Evolutionary conservation across 2,888 invertebrate genomes (phyloP).

Genomic region (Omphaloscelis lunosa): DNA sequence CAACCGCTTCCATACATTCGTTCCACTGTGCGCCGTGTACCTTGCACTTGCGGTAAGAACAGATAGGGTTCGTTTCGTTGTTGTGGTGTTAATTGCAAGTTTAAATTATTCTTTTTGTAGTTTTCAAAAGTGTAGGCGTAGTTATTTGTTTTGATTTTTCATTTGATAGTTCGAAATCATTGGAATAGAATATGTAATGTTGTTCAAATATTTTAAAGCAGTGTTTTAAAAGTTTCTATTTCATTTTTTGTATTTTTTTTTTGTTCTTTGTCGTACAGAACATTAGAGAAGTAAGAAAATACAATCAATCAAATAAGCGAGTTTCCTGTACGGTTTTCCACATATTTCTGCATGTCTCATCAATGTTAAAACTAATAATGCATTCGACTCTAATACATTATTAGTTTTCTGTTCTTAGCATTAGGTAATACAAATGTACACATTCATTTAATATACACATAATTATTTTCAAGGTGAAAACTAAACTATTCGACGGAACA

Average conservation of each 20-base stretch:
- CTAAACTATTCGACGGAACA: neutral
- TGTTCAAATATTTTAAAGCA: neutral
- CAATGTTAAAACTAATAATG: too few species aligned
- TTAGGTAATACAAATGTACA: neutral
- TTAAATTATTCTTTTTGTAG: slow-evolving; percentile 41
- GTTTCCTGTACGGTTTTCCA: neutral
- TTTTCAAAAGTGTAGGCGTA: neutral
- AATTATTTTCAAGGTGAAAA: slow-evolving; percentile 24
- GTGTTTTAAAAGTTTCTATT: neutral
- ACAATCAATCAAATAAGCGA: neutral
- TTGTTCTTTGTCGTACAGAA: neutral
- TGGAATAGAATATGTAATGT: neutral
- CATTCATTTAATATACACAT: neutral
- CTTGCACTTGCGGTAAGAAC: slow-evolving; percentile 37
- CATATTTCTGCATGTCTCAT: neutral
- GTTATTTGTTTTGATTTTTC: neutral
- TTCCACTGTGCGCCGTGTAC: too few species aligned
- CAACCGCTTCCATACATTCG: too few species aligned
- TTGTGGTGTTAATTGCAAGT: slow-evolving; percentile 40
- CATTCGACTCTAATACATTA: too few species aligned
- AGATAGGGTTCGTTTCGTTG: slow-evolving; percentile 43
- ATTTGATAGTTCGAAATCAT: neutral
- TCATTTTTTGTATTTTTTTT: too few species aligned
- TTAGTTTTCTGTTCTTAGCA: neutral
- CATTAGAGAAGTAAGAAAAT: neutral